Base-by-base conservation (phyloP, 2,113 vertebrate species). In the Melanotaenia duboulayi region DNA sequence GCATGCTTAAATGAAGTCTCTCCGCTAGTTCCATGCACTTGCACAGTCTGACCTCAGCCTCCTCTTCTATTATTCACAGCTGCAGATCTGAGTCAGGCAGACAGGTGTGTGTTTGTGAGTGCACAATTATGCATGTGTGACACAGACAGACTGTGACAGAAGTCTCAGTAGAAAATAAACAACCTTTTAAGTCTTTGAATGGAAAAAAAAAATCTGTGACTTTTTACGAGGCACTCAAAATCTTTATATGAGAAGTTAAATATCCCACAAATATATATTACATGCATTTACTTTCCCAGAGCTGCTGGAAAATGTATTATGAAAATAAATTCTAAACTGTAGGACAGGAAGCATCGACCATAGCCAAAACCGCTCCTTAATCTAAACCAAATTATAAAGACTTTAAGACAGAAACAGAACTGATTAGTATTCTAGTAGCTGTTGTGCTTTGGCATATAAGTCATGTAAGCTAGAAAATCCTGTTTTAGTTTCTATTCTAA, bases 11-110 rank as follows among this genome's bases (percentile, higher is more conserved):
- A 71, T 49, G 22, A 68, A 61, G 65, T 49, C 0, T 65, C 67
- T 63, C 39, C 39, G 12, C 46, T 50, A 46, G 60, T 70, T 50
- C 20, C 17, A 42, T 19, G 35, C 54, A 77, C 74, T 87, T 72
- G 14, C 78, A 55, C 64, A 91, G 89, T 90, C 90, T 91, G 90
- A 91, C 78, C 76, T 90, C 89, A 90, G 48, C 49, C 54, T n/a
- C 20, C 71, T 81, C 58, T 61, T 91, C 51, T 55, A 90, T 91
- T 89, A 91, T 92, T 92, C 67, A 92, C 61, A 49, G 46, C 76
- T 51, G 37, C 65, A 78, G 82, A 90, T 82, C 52, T 91, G 79
- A 90, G 74, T 68, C 80, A 46, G 48, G 54, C 70, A 78, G 86
- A 90, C 88, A 86, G 72, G 84, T 76, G 65, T 83, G 77, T 65